Percentiles rank a stretch among this genome's conserved stretches.
These are phyloP conservation scores for Hoplostethus atlanticus DNA, from an alignment of 2,797 vertebrate genomes.

Conservation along the genomic window DNA sequence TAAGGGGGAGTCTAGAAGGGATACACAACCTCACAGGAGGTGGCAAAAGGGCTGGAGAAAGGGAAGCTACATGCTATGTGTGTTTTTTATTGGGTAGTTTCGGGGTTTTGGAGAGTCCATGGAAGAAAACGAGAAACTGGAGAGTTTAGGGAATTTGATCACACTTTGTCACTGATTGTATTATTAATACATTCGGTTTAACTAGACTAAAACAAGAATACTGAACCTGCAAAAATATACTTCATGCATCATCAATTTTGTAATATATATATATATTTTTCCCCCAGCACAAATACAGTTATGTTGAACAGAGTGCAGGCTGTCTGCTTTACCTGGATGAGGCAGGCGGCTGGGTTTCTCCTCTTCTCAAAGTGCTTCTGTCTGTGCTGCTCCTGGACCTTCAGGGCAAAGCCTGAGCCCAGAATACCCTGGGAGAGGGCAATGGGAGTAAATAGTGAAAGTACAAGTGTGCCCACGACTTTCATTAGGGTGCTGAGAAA, in stretches of 20 bases:
- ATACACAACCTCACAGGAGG: constrained; percentile 1
- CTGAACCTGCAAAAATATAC: constrained; percentile 17
- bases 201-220: neutral
- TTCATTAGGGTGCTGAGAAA: constrained; percentile 6
- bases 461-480: neutral
- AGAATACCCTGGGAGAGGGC: constrained; percentile 90
- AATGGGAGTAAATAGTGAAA: neutral
- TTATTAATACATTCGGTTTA: neutral
- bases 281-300: neutral
- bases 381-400: constrained; percentile 98
- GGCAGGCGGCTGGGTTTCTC: constrained; percentile 96
- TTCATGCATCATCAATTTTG: neutral
- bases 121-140: constrained; percentile 38
- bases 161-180: neutral
- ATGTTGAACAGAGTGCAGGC: constrained; percentile 15
- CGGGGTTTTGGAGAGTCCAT: constrained; percentile 14
- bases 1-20: neutral
- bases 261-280: neutral
- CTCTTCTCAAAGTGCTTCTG: constrained; percentile 99
- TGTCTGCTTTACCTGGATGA: constrained; percentile 92
- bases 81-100: constrained; percentile 17
- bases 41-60: neutral
- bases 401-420: constrained; percentile 97
- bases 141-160: constrained; percentile 29
- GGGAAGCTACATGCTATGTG: constrained; percentile 19